phyloP scores from a whole-genome alignment of 1,140 invertebrate species.

The Drosophila orena region DNA sequence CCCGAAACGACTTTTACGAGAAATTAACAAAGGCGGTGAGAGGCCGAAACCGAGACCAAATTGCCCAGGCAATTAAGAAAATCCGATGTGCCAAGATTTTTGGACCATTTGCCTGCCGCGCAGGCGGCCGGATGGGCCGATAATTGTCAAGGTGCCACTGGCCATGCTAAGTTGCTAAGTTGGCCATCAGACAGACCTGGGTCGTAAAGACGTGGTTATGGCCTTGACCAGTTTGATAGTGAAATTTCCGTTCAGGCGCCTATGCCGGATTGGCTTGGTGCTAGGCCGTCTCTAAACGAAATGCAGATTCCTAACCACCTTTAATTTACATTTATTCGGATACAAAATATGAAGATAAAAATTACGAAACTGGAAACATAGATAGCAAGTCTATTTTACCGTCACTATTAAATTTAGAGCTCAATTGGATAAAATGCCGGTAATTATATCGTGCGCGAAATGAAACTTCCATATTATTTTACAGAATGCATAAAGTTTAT shows the following conservation, averaged over 20 bases:
- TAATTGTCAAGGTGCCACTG: conserved; percentile 37
- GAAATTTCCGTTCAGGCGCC: conserved; percentile 35
- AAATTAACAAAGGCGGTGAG: conserved; percentile 43
- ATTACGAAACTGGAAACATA: neutral
- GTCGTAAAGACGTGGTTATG: conserved; percentile 27
- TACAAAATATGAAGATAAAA: neutral
- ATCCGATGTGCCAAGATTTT: conserved; percentile 28
- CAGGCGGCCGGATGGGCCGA: conserved; percentile 45
- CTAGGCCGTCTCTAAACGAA: neutral
- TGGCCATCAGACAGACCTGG: conserved; percentile 10
- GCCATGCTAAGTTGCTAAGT: conserved; percentile 1
- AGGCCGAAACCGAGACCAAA: conserved; percentile 20
- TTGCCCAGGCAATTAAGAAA: conserved; percentile 56
- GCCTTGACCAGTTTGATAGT: conserved; percentile 40
- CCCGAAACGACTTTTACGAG: conserved; percentile 64
- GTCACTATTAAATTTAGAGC: too few relatives aligned
- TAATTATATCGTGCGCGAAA: too few relatives aligned
- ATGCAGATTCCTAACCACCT: neutral
- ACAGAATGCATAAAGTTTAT: too few relatives aligned
- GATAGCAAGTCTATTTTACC: neutral
- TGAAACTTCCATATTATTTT: too few relatives aligned
- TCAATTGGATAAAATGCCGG: too few relatives aligned
- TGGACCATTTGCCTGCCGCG: conserved; percentile 7
- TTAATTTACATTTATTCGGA: neutral
- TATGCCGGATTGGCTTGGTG: neutral